Conservation (phyloP, 2,888 invertebrate species). For the Agrochola circellaris region DNA sequence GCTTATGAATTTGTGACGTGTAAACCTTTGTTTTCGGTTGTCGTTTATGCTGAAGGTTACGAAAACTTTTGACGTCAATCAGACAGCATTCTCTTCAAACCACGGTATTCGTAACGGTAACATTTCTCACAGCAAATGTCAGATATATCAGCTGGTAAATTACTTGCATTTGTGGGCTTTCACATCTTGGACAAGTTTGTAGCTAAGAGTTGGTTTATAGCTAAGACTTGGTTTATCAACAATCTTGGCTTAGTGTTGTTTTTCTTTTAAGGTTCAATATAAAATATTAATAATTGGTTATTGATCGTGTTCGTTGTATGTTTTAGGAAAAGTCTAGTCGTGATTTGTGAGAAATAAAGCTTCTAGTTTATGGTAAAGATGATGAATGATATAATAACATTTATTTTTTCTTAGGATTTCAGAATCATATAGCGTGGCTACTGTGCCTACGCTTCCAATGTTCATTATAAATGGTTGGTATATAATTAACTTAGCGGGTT, state of each 20-base stretch:
- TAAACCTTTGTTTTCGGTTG: conserved; percentile 36
- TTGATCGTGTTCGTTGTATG: conserved; percentile 16
- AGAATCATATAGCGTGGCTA: conserved; percentile 10
- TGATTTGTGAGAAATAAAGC: conserved; percentile 5
- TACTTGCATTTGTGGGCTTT: conserved; percentile 28
- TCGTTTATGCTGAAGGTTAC: conserved; percentile 40
- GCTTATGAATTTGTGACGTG: conserved; percentile 18
- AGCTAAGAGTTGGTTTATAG: conserved; percentile 13
- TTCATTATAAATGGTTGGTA: conserved; percentile 10
- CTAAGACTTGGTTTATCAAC: conserved; percentile 5
- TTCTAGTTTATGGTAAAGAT: conserved; percentile 11
- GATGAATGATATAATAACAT: conserved; percentile 17
- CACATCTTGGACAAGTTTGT: conserved; percentile 30
- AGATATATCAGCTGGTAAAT: conserved; percentile 10
- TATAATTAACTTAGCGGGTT: conserved; percentile 9
- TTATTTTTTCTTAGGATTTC: background rate
- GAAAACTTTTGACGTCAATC: conserved; percentile 44
- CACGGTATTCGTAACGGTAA: conserved; percentile 8
- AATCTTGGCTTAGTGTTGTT: background rate
- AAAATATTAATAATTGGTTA: conserved; percentile 2
- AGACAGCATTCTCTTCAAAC: conserved; percentile 14
- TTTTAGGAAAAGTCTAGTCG: background rate
- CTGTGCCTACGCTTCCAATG: conserved; percentile 5
- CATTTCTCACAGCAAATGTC: conserved; percentile 22
- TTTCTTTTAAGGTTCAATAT: background rate